Evolutionary conservation across 2,113 vertebrate species (phyloP), one percentile per base, ranked within the genome.

Genomic region (Seriola aureovittata): DNA sequence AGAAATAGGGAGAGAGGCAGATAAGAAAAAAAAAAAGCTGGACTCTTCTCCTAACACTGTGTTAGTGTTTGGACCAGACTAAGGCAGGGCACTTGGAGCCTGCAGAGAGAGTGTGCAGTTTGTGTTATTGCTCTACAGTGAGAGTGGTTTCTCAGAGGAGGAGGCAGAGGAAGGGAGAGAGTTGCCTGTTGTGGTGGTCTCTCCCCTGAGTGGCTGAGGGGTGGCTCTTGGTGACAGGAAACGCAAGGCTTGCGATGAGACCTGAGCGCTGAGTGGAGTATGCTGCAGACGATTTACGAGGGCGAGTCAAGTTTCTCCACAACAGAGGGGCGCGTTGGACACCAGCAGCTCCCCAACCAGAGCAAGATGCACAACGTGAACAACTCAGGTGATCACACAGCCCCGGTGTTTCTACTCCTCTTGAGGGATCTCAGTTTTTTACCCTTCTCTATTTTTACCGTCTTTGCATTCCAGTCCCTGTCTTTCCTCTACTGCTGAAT

Each of bases 201-300:
- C 92, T 88, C 88, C 85, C 86, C 91, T 88, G 90, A 88, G 89
- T 85, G 89, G 91, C 90, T 93, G 88, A 95, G 94, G 96, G 96
- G 94, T 91, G 93, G 90, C 94, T 94, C 95, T 94, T 85, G 87
- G 94, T 89, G 95, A 94, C 93, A 94, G 96, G 93, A 80, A 95
- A 94, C 95, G 76, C 94, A 83, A 93, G 91, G 95, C 96, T 94
- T 94, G 96, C 95, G 94, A 96, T 97, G 96, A 97, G 96, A 95
- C 85, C 89, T 94, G 94, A 94, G 95, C 95, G 94, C 95, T 96
- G 95, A 96, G 92, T 95, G 97, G 97, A 97, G 95, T 96, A 99
- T 99, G 98, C 97, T 99, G 96, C 98, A 99, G 97, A 99, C 98
- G 93, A 99, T 99, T 98, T 97, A 99, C 93, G 98, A 99, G 96